Base-by-base conservation (phyloP, 1,140 invertebrate species). In the Zaprionus gabonicus region DNA sequence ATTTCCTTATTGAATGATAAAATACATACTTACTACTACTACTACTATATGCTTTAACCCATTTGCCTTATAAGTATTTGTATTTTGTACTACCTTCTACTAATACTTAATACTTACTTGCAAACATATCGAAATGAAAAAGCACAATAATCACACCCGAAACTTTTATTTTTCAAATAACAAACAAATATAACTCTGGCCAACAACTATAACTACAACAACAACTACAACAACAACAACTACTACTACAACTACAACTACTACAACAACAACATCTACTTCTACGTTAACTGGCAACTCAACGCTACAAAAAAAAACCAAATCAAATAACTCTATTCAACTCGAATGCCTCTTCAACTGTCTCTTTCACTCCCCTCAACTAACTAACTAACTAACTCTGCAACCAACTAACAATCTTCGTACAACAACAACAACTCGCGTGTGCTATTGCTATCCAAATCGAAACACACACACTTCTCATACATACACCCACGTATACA, bases 101-200 rank as follows among this genome's bases (percentile, higher is more conserved):
- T 60, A 17, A 46, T 46, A 46, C 41, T 46, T 17, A 46, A n/a
- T 34, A 74, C 46, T 76, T 68, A 74, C 46, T 76, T 68, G 38
- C 73, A 60, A 70, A 59, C 71, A 81, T 62, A 46, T 65, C 65
- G 67, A 65, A 77, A 76, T 51, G 59, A 85, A 79, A 85, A 82
- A 88, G 75, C 84, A 88, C 85, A 84, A 76, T 87, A 87, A 88
- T 87, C 81, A 88, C 85, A 88, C 81, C 41, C 27, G 69, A 77
- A 80, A 84, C 71, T 88, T 80, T 87, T 81, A 84, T 88, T 87
- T 87, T 81, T 78, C 76, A 76, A 82, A 85, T 80, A 67, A 80
- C 76, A 76, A 82, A 85, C 82, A 67, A 80, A 68, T 51, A 51
- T 23, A 82, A 83, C 73, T 88, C 81, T 83, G 80, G 73, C 77